Conservation (phyloP, 2,888 invertebrate species). For the Brachyptera risi region DNA sequence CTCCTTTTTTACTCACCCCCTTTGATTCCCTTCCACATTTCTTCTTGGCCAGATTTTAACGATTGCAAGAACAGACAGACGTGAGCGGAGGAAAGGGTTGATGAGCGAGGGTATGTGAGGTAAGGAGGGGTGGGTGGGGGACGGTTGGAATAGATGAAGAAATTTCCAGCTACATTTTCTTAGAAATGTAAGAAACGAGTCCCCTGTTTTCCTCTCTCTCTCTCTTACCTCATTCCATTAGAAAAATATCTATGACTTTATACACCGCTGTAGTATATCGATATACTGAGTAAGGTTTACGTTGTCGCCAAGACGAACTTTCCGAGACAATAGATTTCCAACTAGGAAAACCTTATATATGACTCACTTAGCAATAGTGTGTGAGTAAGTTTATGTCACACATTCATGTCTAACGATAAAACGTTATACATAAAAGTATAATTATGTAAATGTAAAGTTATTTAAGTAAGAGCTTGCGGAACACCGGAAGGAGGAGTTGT, state of each 20-base stretch:
- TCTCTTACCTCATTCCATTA: constrained; percentile 11
- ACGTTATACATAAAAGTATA: no score
- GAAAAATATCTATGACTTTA: constrained; percentile 13
- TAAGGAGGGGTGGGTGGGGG: constrained; percentile 43
- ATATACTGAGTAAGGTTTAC: background rate
- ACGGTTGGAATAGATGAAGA: constrained; percentile 56
- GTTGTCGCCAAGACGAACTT: background rate
- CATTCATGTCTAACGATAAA: no score
- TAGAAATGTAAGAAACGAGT: constrained; percentile 24
- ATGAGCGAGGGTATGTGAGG: constrained; percentile 30
- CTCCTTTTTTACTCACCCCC: constrained; percentile 34
- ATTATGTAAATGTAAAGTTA: no score
- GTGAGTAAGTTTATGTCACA: no score
- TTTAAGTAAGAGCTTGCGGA: no score
- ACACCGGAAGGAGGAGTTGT: no score
- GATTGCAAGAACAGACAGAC: constrained; percentile 40
- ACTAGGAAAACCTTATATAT: no score
- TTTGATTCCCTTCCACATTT: constrained; percentile 32
- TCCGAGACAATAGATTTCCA: constrained; percentile 3
- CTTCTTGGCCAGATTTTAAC: constrained; percentile 47
- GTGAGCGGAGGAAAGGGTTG: constrained; percentile 28
- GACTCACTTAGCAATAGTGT: no score
- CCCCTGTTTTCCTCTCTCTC: no score
- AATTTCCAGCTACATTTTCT: constrained; percentile 58
- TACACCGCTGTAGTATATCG: background rate